These are phyloP conservation scores for Uria aalge DNA, from an alignment of 2,113 vertebrate genomes.

Conservation along the genomic window DNA sequence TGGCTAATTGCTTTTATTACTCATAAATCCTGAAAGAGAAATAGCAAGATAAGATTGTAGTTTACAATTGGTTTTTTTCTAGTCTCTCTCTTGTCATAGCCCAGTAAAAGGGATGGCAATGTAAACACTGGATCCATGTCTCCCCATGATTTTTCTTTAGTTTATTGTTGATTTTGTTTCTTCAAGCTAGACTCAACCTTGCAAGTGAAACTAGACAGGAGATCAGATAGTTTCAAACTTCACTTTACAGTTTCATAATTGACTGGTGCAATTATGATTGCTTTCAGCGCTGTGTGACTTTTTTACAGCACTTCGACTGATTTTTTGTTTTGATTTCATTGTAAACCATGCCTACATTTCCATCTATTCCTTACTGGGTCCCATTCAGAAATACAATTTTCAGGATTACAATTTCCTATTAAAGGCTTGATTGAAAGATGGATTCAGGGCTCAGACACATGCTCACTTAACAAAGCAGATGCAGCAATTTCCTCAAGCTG, in stretches of 20 bases:
- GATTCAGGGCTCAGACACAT: constrained; percentile 8
- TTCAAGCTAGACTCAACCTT: not conserved
- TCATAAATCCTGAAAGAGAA: constrained; percentile 12
- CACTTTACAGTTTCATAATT: not conserved
- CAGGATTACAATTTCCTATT: not conserved
- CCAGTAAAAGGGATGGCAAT: not conserved
- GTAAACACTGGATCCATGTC: not conserved
- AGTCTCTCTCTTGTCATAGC: not conserved
- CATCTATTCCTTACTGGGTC: not conserved
- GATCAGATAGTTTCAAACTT: not conserved
- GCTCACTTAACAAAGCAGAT: constrained; percentile 31
- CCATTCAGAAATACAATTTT: not conserved
- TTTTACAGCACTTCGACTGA: not conserved
- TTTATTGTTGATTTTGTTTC: not conserved
- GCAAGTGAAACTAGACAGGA: not conserved
- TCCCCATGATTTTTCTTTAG: not conserved
- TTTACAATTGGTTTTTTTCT: not conserved
- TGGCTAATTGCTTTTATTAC: constrained; percentile 50
- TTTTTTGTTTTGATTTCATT: not conserved
- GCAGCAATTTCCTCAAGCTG: not conserved
- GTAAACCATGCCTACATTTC: not conserved
- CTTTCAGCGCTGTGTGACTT: not conserved
- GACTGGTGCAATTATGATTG: not conserved
- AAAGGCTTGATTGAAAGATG: constrained; percentile 1
- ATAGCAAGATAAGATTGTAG: not conserved